Base-by-base conservation (phyloP, 1,140 invertebrate genomes). In the Heliconius eleuchia region DNA sequence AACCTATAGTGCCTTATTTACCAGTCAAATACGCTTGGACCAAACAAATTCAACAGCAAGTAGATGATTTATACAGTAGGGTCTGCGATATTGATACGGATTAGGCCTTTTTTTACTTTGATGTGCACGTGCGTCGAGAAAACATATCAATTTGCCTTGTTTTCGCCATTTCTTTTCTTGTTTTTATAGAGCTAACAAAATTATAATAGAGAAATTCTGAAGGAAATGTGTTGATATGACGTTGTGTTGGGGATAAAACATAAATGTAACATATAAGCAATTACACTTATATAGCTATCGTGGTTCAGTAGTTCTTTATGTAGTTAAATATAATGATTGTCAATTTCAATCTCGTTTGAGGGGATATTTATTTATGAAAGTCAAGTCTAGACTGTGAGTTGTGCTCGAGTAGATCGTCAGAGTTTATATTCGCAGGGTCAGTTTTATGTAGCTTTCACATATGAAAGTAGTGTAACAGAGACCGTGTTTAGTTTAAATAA, bases 21-120 rank as follows among this genome's bases (percentile, higher is more conserved):
- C 13, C 60, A 9, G 1, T 23, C 11, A 27, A 23, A 60, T 27
- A 66, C 60, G 13, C 74, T 78, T 81, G 50, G 76, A 78, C 80
- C 77, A 77, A 19, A 74, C 57, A n/a, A 34, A 34, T 11, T 73
- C 39, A 50, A 50, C 37, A 37, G 80, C 77, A 76, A 78, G 82
- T 83, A 89, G 74, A 90, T 90, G 89, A 92, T 91, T 91, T 92
- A 90, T 91, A 91, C 84, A 89, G 77, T 74, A 74, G 87, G 88
- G 85, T 86, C 79, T 77, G 71, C 84, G 81, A 84, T 89, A 92
- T 91, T 88, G 88, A 87, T 89, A 87, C 83, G 79, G 78, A 88
- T 89, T 86, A 90, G 80, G 87, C 86, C 87, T 82, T 86, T 82
- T 37, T 80, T 81, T 85, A 72, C 85, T 90, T 91, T 89, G 87